Conservation (phyloP, 2,888 invertebrate species). For the Drosophila testacea region DNA sequence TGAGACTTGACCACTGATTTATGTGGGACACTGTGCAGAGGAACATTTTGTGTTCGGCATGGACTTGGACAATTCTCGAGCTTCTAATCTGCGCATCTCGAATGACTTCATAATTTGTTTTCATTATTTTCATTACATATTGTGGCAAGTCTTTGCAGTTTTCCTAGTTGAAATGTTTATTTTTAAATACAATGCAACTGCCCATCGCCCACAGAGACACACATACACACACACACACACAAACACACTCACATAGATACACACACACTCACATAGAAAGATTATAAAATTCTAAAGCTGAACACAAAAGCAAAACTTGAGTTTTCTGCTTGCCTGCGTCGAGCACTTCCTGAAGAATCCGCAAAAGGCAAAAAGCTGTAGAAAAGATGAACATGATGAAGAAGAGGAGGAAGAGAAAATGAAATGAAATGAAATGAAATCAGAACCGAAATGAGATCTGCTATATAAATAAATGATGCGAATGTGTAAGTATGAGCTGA, state of each 20-base stretch:
- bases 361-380: constrained; percentile 10
- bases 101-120: constrained; percentile 57
- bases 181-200: constrained; percentile 58
- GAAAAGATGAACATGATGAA: constrained; percentile 6
- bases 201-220: constrained; percentile 5
- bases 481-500: constrained; percentile 50
- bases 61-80: constrained; percentile 25
- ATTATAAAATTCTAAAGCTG: constrained; percentile 28
- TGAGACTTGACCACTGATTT: constrained; percentile 1
- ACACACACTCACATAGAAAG: background rate
- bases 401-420: background rate
- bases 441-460: constrained; percentile 68
- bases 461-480: constrained; percentile 68
- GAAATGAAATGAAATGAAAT: constrained; percentile 53
- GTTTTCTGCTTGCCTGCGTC: constrained; percentile 75
- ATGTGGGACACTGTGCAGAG: constrained; percentile 3
- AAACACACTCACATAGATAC: background rate
- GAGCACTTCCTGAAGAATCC: constrained; percentile 70
- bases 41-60: background rate
- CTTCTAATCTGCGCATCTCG: constrained; percentile 46
- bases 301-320: constrained; percentile 53
- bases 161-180: constrained; percentile 64
- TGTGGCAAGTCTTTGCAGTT: constrained; percentile 19
- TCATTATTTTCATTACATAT: constrained; percentile 38
- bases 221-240: background rate